Evolutionary conservation across 2,113 vertebrate species (phyloP).

Genomic region (Rhinoderma darwinii): DNA sequence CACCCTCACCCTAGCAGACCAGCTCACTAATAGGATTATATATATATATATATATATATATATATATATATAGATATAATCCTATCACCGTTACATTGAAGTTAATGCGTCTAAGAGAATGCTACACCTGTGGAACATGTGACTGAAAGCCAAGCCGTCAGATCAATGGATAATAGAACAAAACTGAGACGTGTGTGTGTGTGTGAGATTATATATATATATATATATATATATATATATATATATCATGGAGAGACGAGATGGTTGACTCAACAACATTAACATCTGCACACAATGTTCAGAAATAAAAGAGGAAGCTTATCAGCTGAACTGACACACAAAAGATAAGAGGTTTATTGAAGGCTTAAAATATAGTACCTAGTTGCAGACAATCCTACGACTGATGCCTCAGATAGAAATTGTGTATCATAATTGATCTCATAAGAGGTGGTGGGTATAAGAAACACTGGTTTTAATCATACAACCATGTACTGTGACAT

Average conservation of each 20-base stretch:
- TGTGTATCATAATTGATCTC: background rate
- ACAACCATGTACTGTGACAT: background rate
- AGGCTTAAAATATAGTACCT: background rate
- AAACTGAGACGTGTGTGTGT: too few relatives aligned
- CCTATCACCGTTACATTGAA: background rate
- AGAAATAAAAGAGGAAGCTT: slow-evolving; percentile 11
- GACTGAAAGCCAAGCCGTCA: background rate
- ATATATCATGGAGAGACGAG: background rate
- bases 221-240: background rate
- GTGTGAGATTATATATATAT: background rate
- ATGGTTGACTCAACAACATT: background rate
- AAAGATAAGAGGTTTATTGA: slow-evolving; percentile 40
- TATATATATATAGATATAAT: too few relatives aligned
- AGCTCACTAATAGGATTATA: too few relatives aligned
- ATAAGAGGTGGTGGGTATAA: background rate
- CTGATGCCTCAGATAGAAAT: background rate
- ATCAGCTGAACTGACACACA: slow-evolving; percentile 41
- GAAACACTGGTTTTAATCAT: background rate
- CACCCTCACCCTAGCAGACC: background rate
- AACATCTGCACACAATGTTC: background rate
- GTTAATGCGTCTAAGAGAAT: background rate
- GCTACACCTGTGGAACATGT: slow-evolving; percentile 20
- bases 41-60: too few relatives aligned
- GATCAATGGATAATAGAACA: background rate
- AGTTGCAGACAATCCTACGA: background rate